Percentiles rank a stretch among this genome's conserved stretches.
Conservation (phyloP, 2,888 invertebrate species). For the Athripsodes cinereus region DNA sequence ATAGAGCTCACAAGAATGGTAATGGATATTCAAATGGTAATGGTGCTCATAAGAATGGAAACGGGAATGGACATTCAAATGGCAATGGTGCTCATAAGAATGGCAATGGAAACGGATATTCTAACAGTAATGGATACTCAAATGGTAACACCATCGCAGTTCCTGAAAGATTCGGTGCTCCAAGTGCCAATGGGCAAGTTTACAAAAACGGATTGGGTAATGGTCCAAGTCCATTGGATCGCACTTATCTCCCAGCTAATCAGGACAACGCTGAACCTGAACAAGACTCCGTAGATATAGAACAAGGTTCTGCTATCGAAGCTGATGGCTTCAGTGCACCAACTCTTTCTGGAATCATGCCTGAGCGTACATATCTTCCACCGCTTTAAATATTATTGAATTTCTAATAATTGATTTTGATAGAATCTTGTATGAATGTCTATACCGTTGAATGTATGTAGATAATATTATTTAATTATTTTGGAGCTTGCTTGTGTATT, state of each 20-base stretch:
- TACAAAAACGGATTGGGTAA: constrained; percentile 18
- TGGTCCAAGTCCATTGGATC: constrained; percentile 7
- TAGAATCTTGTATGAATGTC: not conserved
- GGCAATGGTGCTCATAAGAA: constrained; percentile 8
- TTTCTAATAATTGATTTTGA: not conserved
- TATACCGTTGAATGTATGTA: not conserved
- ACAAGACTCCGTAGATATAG: not conserved
- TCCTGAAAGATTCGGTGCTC: not conserved
- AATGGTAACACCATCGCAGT: constrained; percentile 2
- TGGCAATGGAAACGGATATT: constrained; percentile 6
- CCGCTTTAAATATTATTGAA: constrained; percentile 2
- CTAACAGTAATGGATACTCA: constrained; percentile 1
- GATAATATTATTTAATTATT: not conserved
- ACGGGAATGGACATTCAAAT: constrained; percentile 17
- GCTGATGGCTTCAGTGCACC: not conserved
- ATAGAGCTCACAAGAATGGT: constrained; percentile 13
- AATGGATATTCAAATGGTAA: constrained; percentile 16
- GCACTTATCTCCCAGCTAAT: constrained; percentile 15
- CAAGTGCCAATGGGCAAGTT: constrained; percentile 7
- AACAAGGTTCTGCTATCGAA: not conserved
- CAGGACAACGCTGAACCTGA: not conserved
- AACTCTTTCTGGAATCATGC: not conserved
- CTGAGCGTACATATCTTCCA: constrained; percentile 8
- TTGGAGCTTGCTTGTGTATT: not conserved
- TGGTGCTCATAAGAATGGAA: constrained; percentile 8